Evolutionary conservation across 2,888 invertebrate species (phyloP), one percentile per base, ranked within the genome.

Genomic region (Acanthacorydalis orientalis): DNA sequence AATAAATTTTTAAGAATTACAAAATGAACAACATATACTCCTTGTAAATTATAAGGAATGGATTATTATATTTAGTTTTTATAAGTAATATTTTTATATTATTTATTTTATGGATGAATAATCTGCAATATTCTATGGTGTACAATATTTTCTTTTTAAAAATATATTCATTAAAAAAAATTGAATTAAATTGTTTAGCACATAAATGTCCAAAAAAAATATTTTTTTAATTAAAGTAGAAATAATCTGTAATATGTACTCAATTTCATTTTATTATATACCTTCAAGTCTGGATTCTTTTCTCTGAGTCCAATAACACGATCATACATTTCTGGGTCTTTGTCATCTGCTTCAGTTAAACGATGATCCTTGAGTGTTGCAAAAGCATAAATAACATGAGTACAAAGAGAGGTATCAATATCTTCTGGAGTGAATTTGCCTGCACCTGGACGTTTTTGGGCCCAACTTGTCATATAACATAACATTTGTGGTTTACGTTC

Each of bases 391-490:
- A 97, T 84, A 35, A 97, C 72, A 65, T 96, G 95, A 0, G 95
- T 95, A 65, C 96, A 97, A 1, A 95, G 78, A 11, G 74, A 77
- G 0, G 92, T 75, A 60, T 93, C 87, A 38, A 96, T 80, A 62
- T 91, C 83, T 56, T 90, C 89, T 0, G 95, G 92, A 51, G 75
- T 77, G 68, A 91, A 96, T 60, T 84, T 84, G 10, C 91, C 93
- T 4, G 79, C 74, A 47, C 89, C 88, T 0, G 87, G 87, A 47
- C 95, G 75, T 64, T 93, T 93, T 51, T 87, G 80, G 0, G 95
- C 90, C 95, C 96, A 97, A 57, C 89, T 95, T 2, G 96, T 95
- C 63, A 93, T 75, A 65, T 96, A 96, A 66, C 97, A 97, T 58
- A 95, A 83, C 3, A 91, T 81, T 68, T 88, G 86, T 1, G 89